phyloP scores from a whole-genome alignment of 2,797 vertebrate genomes.

The Chromobotia macracanthus region DNA sequence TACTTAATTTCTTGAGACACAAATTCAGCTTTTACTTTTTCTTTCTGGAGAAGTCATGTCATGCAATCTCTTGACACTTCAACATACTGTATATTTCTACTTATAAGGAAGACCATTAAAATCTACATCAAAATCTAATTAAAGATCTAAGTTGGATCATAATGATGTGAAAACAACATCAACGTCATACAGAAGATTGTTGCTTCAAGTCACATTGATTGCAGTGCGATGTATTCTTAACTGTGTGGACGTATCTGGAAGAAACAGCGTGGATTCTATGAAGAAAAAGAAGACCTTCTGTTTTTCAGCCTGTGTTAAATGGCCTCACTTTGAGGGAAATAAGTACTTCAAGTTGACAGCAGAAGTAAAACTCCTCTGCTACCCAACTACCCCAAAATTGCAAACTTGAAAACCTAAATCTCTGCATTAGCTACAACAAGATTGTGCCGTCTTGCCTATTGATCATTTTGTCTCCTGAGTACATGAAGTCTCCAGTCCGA shows the following conservation, averaged over 20 bases:
- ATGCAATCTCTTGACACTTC: background rate
- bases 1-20: conserved; percentile 8
- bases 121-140: too few species aligned
- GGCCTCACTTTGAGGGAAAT: too few species aligned
- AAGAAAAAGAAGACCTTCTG: background rate
- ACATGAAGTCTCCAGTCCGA: background rate
- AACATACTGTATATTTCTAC: background rate
- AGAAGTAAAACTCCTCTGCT: background rate
- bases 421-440: background rate
- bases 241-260: background rate
- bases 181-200: background rate
- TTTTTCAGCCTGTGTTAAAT: too few species aligned
- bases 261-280: background rate
- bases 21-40: background rate
- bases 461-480: background rate
- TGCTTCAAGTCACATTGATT: background rate
- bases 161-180: background rate
- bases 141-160: background rate
- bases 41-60: background rate
- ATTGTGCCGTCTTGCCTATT: background rate
- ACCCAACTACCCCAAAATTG: background rate
- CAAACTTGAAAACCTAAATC: background rate
- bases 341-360: too few species aligned
- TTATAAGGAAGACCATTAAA: background rate
- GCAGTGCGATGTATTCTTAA: too few species aligned